Base-by-base conservation (phyloP, 2,888 invertebrate species). In the Aplocera efformata region DNA sequence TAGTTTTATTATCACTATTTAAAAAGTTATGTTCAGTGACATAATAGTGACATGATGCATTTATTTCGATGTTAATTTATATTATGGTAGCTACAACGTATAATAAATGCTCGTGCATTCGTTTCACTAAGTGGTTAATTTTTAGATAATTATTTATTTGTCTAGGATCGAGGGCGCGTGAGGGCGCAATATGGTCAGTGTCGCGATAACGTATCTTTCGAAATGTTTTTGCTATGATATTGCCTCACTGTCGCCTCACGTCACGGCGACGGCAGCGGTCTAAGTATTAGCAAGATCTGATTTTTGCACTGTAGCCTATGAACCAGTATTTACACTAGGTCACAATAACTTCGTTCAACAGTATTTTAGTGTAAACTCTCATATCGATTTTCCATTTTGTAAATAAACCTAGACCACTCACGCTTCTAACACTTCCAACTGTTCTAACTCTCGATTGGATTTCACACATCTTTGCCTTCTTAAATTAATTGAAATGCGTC, bases 41-140 rank as follows among this genome's bases (percentile, higher is more conserved):
- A 83, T 84, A 77, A 80, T 77, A 82, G 86, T 86, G 83, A 85
- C 85, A 73, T 83, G 84, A 85, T 86, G 88, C 88, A 88, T 88
- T 88, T 88, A 88, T 86, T 84, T 84, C 63, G 77, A 81, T 83
- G 83, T 82, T 86, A 85, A 82, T 84, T 85, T 83, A 83, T 80
- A 72, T 72, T 85, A 84, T 79, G 79, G 79, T 85, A 86, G 83
- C 83, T 82, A 82, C 79, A 82, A 82, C 75, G 79, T 76, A 69
- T 27, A 17, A 44, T 81, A 79, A 83, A 83, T 82, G 81, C 84
- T 83, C 81, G 78, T 78, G 79, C 77, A 67, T 78, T 70, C 65
- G 63, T 72, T 77, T 77, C 80, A 75, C 68, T 79, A 74, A 77
- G 79, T 72, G 72, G 69, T 74, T 81, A 79, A 75, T 77, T 68